phyloP scores from a whole-genome alignment of 2,888 invertebrate species.

The Julus scandinavius region DNA sequence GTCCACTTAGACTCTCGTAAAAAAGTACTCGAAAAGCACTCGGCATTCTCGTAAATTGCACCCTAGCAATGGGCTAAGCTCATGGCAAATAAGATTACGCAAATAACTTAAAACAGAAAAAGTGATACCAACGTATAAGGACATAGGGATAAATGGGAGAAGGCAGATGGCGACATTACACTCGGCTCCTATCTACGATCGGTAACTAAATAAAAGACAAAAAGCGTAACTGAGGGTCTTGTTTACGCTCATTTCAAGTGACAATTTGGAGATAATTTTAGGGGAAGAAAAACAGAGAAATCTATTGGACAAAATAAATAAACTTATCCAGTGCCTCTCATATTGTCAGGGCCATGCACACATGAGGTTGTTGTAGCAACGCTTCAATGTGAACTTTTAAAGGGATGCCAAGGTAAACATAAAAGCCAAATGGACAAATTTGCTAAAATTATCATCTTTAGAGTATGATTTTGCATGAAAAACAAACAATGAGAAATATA shows the following conservation, averaged over 20 bases:
- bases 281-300: not conserved
- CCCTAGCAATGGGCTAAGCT: not conserved
- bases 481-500: too few species aligned
- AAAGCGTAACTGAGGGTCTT: constrained; percentile 3
- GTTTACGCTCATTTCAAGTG: constrained; percentile 17
- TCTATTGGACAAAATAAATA: not conserved
- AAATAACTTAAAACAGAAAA: constrained; percentile 26
- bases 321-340: not conserved
- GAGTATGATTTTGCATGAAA: too few species aligned
- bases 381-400: too few species aligned
- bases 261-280: not conserved
- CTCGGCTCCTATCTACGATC: not conserved
- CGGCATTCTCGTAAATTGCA: constrained; percentile 12
- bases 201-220: constrained; percentile 30
- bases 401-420: too few species aligned
- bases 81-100: not conserved
- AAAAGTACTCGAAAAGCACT: constrained; percentile 22
- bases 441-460: too few species aligned
- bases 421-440: too few species aligned
- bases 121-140: not conserved
- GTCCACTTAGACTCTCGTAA: constrained; percentile 13
- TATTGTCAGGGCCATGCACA: too few species aligned
- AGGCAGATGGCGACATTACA: constrained; percentile 6
- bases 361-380: not conserved
- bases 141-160: not conserved